Evolutionary conservation across 2,113 vertebrate genomes (phyloP).

Genomic region (Stercorarius parasiticus): DNA sequence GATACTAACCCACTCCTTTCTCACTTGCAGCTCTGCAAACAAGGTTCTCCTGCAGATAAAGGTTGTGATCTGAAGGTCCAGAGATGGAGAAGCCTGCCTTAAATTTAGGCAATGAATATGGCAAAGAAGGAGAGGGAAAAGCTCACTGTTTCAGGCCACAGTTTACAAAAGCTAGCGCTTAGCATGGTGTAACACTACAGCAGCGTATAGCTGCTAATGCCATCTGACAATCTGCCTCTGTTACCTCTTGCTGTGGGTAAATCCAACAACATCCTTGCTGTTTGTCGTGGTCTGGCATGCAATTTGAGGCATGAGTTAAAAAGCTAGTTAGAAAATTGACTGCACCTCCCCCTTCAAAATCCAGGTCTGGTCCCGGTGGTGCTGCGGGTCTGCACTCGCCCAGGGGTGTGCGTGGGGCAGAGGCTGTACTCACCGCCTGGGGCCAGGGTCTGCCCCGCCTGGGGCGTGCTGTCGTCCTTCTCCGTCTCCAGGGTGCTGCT

Average conservation of each 20-base stretch:
- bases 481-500: not conserved
- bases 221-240: not conserved
- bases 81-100: not conserved
- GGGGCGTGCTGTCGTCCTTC: not conserved
- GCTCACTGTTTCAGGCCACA: not conserved
- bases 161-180: not conserved
- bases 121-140: not conserved
- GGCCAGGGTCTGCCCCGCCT: not conserved
- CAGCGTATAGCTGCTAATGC: not conserved
- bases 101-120: not conserved
- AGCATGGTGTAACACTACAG: not conserved
- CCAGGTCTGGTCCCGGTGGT: not conserved
- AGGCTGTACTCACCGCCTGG: conserved; percentile 27
- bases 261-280: not conserved
- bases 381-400: not conserved
- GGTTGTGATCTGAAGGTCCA: not conserved
- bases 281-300: not conserved
- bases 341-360: not conserved
- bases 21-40: not conserved
- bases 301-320: not conserved
- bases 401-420: no score
- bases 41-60: not conserved
- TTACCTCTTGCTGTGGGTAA: not conserved
- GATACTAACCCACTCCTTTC: not conserved
- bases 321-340: not conserved